Percentiles rank a stretch among this genome's conserved stretches.
Evolutionary conservation across 1,140 invertebrate genomes (phyloP).

Genomic region (Riptortus pedestris): DNA sequence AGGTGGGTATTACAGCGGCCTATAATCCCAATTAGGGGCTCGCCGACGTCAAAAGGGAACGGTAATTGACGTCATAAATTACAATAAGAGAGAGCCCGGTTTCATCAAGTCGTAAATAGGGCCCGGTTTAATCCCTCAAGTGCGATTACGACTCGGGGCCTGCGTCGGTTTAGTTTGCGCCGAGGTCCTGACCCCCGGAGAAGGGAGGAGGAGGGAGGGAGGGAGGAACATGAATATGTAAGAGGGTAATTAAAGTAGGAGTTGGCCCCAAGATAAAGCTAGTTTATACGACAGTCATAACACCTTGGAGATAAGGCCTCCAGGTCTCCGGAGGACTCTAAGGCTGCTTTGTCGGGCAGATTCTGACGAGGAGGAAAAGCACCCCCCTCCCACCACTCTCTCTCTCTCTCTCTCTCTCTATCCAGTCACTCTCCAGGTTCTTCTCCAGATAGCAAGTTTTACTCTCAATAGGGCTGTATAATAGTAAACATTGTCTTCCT

Average conservation of each 20-base stretch:
- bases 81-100: conserved; percentile 12
- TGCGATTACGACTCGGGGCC: conserved; percentile 4
- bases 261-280: conserved; percentile 1
- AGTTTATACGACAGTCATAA: conserved; percentile 20
- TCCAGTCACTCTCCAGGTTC: too few species aligned
- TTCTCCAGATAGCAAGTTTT: too few species aligned
- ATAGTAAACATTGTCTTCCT: too few species aligned
- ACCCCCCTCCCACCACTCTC: too few species aligned
- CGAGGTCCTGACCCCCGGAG: too few species aligned
- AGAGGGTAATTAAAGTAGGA: conserved; percentile 13
- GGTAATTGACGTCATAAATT: conserved; percentile 18
- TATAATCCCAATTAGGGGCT: conserved; percentile 19
- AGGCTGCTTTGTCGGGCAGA: not conserved
- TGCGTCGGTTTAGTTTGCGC: too few species aligned
- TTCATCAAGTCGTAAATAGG: conserved; percentile 22
- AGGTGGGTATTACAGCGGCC: not conserved
- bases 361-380: too few species aligned
- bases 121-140: conserved; percentile 15
- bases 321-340: not conserved
- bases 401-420: too few species aligned
- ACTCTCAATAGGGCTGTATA: too few species aligned
- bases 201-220: too few species aligned
- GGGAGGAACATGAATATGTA: conserved; percentile 16
- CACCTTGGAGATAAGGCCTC: conserved; percentile 9
- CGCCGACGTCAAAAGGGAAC: conserved; percentile 5